These are phyloP conservation scores for Bicyclus anynana DNA, from an alignment of 1,140 invertebrate genomes.

Conservation along the genomic window DNA sequence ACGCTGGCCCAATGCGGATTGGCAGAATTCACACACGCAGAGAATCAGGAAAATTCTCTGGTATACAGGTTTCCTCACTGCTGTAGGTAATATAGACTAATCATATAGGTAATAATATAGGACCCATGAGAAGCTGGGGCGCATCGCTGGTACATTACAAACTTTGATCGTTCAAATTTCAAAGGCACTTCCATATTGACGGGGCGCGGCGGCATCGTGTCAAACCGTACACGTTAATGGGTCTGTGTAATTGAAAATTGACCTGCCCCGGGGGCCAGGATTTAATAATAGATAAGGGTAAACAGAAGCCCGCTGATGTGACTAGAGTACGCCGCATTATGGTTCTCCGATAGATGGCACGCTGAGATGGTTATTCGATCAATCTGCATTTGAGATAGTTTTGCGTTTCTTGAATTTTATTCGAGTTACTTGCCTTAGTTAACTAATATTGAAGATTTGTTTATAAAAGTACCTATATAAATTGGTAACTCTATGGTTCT, in stretches of 20 bases:
- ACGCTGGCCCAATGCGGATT: too few species aligned
- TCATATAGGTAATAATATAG: too few species aligned
- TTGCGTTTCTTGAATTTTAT: neutral
- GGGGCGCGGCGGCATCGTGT: conserved; percentile 7
- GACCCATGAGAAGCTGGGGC: too few species aligned
- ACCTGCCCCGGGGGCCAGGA: conserved; percentile 29
- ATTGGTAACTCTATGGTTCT: too few species aligned
- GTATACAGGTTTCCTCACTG: too few species aligned
- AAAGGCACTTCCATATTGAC: conserved; percentile 20
- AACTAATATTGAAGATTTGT: too few species aligned
- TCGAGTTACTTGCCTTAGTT: too few species aligned
- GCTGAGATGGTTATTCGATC: conserved; percentile 16
- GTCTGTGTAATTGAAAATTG: conserved; percentile 47
- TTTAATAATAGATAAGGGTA: conserved; percentile 55
- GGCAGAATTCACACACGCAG: too few species aligned
- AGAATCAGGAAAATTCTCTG: too few species aligned
- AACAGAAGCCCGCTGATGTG: conserved; percentile 28
- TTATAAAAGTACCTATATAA: too few species aligned
- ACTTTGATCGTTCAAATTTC: conserved; percentile 3
- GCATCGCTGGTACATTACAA: too few species aligned
- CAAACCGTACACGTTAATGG: conserved; percentile 39
- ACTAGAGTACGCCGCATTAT: conserved; percentile 18
- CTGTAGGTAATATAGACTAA: too few species aligned
- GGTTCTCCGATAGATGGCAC: conserved; percentile 22
- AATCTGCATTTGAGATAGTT: conserved; percentile 7